phyloP scores from a whole-genome alignment of 1,140 invertebrate genomes.

The Hycleus cichorii region DNA sequence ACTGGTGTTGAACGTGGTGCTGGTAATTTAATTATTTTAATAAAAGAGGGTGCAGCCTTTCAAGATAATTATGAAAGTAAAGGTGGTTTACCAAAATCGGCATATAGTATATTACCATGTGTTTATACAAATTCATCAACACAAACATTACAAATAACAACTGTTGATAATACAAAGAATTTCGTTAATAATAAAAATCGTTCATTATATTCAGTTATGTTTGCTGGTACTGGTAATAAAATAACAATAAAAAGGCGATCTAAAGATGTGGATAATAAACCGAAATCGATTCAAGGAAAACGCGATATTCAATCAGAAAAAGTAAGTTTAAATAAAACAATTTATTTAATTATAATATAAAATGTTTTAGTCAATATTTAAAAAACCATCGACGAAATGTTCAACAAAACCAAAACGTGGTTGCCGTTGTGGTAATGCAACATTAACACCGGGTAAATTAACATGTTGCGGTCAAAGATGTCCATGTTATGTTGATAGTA shows the following conservation, averaged over 20 bases:
- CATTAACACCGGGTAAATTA: conserved; percentile 75
- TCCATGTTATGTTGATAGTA: conserved; percentile 84
- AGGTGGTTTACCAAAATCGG: conserved; percentile 58
- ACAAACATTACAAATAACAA: conserved; percentile 43
- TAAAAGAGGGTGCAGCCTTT: conserved; percentile 72
- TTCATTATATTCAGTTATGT: conserved; percentile 70
- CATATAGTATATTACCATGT: conserved; percentile 64
- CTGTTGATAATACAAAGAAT: conserved; percentile 19
- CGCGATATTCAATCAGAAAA: conserved; percentile 15
- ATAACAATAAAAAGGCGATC: conserved; percentile 75
- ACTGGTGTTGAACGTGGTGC: conserved; percentile 37
- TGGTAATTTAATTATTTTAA: conserved; percentile 59
- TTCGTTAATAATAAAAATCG: conserved; percentile 44
- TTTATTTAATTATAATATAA: neutral
- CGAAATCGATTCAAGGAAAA: conserved; percentile 9
- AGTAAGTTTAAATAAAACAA: conserved; percentile 5
- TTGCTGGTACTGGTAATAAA: conserved; percentile 69
- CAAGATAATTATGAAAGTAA: conserved; percentile 67
- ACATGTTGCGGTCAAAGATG: conserved; percentile 90
- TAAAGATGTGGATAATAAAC: conserved; percentile 40
- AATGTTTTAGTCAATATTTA: conserved; percentile 32
- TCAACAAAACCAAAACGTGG: conserved; percentile 49
- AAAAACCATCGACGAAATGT: conserved; percentile 34
- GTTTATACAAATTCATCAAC: conserved; percentile 64
- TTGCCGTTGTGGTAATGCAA: conserved; percentile 86